Percentiles rank a stretch among this genome's conserved stretches.
Conservation (phyloP, 2,888 invertebrate genomes). For the Fabriciana adippe region DNA sequence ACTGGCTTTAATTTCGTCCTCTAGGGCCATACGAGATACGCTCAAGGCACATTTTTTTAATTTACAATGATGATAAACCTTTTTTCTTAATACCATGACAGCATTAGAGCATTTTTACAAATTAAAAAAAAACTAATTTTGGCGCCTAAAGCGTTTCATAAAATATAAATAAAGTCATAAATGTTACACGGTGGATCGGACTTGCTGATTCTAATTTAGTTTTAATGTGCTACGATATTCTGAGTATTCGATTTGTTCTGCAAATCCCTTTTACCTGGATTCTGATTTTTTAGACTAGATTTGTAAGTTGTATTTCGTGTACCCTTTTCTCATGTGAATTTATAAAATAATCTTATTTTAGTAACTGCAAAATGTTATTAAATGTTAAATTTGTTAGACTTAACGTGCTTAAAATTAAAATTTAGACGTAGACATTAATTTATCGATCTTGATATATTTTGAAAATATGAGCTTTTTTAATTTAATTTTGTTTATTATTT, state of each 20-base stretch:
- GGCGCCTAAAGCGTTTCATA: constrained; percentile 23
- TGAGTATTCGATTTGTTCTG: constrained; percentile 45
- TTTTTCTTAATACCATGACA: constrained; percentile 13
- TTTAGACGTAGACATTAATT: too few relatives aligned
- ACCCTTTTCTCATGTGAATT: too few relatives aligned
- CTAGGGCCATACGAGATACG: constrained; percentile 1
- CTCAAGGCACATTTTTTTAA: background rate
- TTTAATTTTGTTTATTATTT: too few relatives aligned
- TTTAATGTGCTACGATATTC: constrained; percentile 48
- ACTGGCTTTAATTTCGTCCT: background rate
- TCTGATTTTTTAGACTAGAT: background rate
- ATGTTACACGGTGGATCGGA: constrained; percentile 48
- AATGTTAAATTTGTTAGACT: too few relatives aligned
- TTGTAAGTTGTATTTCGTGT: too few relatives aligned
- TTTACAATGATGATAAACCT: background rate
- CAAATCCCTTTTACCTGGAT: constrained; percentile 35
- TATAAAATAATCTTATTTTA: too few relatives aligned
- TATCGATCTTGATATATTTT: too few relatives aligned
- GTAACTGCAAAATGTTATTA: too few relatives aligned
- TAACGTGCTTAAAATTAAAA: too few relatives aligned
- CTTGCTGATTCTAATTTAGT: constrained; percentile 47
- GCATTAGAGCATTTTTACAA: constrained; percentile 11
- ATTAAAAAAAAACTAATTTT: constrained; percentile 10
- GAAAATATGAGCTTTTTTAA: too few relatives aligned
- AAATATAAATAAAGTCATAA: constrained; percentile 52